Evolutionary conservation across 2,113 vertebrate species (phyloP).

Genomic region (Mus spicilegus): DNA sequence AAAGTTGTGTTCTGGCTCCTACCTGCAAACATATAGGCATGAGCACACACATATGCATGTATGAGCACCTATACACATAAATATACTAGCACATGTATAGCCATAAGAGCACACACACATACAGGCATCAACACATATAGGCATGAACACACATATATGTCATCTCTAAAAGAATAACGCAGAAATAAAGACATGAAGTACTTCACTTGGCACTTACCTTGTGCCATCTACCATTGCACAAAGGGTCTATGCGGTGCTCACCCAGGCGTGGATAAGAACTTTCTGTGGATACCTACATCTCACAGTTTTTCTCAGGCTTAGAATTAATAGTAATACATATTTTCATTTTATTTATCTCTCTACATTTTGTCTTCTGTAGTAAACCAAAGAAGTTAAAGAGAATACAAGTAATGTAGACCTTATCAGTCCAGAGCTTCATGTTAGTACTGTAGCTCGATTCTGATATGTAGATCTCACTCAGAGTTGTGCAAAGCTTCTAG

Average conservation of each 20-base stretch:
- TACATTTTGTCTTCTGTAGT: not conserved
- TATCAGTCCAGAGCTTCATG: not conserved
- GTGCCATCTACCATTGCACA: not conserved
- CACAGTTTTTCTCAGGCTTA: constrained; percentile 4
- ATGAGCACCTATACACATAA: not conserved
- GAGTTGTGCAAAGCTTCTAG: not conserved
- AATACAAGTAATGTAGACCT: not conserved
- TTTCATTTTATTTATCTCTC: constrained; percentile 13
- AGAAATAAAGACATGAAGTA: not conserved
- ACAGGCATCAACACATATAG: not conserved
- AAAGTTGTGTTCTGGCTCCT: not conserved
- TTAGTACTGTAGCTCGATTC: not conserved
- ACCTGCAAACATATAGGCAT: not conserved
- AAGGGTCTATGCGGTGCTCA: not conserved
- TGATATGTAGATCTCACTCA: not conserved
- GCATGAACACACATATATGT: not conserved
- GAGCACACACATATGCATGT: not conserved
- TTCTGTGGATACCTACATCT: not conserved
- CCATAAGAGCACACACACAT: not conserved
- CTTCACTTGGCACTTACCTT: not conserved
- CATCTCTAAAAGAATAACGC: not conserved
- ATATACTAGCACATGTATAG: not conserved
- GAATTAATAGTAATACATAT: not conserved
- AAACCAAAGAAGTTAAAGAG: not conserved
- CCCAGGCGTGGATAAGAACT: not conserved